phyloP scores from a whole-genome alignment of 1,140 invertebrate species.

The Sminthurinus signatus region DNA sequence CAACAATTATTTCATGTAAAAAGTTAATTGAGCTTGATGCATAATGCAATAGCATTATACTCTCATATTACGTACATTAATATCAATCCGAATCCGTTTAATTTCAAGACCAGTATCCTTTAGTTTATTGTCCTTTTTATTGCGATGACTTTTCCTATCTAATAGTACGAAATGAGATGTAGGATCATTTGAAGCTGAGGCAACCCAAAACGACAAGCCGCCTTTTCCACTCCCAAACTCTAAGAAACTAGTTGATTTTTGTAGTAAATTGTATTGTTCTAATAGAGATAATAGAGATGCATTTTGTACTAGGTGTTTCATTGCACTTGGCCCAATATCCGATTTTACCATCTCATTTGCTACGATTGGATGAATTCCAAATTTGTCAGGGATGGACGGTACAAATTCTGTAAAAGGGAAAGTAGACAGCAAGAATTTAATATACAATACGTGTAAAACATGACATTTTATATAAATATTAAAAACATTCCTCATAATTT shows the following conservation, averaged over 20 bases:
- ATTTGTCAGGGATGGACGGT: not conserved
- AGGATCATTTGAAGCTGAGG: not conserved
- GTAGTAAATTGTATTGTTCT: slow-evolving; percentile 52
- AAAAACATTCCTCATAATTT: too few relatives aligned
- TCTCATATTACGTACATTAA: too few relatives aligned
- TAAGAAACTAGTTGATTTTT: slow-evolving; percentile 60
- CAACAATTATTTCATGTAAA: too few relatives aligned
- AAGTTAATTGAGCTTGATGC: too few relatives aligned
- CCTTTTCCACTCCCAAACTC: slow-evolving; percentile 86
- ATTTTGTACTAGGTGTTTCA: slow-evolving; percentile 64
- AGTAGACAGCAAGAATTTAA: too few relatives aligned
- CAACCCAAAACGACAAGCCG: slow-evolving; percentile 61
- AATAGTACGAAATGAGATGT: slow-evolving; percentile 59
- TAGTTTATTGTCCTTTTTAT: slow-evolving; percentile 70
- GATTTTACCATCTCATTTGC: slow-evolving; percentile 54
- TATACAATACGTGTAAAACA: too few relatives aligned
- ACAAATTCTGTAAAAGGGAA: slow-evolving; percentile 1
- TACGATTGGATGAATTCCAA: slow-evolving; percentile 41
- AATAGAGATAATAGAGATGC: slow-evolving; percentile 61
- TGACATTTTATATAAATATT: too few relatives aligned
- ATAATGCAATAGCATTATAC: too few relatives aligned
- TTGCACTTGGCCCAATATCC: slow-evolving; percentile 56
- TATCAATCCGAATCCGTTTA: slow-evolving; percentile 62
- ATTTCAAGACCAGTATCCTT: slow-evolving; percentile 52
- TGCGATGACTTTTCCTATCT: slow-evolving; percentile 67